phyloP scores from a whole-genome alignment of 2,797 vertebrate species.

The Hippocampus kuda region DNA sequence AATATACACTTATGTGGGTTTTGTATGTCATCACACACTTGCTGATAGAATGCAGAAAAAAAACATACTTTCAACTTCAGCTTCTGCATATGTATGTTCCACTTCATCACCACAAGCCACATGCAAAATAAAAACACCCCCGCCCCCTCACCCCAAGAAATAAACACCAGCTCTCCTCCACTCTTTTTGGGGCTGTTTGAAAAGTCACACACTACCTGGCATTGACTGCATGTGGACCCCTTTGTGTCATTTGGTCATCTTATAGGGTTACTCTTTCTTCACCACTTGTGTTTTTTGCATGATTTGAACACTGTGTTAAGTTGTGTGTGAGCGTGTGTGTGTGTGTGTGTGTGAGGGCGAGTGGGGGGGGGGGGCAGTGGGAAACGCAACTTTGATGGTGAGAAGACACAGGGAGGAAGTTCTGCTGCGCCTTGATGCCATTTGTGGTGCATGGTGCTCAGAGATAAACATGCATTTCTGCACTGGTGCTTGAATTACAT shows the following conservation, averaged over 20 bases:
- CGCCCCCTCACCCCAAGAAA: not conserved
- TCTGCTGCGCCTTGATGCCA: not conserved
- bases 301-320: constrained; percentile 53
- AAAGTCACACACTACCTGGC: not conserved
- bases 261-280: constrained; percentile 38
- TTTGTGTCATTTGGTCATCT: constrained; percentile 36
- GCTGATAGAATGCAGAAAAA: not conserved
- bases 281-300: constrained; percentile 34
- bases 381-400: not conserved
- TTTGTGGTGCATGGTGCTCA: not conserved
- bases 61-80: not conserved
- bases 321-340: not conserved
- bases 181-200: not conserved
- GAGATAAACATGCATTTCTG: constrained; percentile 1
- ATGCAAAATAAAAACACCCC: not conserved
- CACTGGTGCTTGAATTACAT: not conserved
- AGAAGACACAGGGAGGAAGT: not conserved
- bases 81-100: not conserved
- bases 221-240: not conserved
- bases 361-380: not conserved
- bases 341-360: not conserved
- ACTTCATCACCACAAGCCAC: constrained; percentile 1
- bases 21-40: not conserved
- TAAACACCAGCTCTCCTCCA: not conserved
- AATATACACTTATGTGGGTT: not conserved